Evolutionary conservation across 2,113 vertebrate genomes (phyloP).

Genomic region (Stercorarius parasiticus): DNA sequence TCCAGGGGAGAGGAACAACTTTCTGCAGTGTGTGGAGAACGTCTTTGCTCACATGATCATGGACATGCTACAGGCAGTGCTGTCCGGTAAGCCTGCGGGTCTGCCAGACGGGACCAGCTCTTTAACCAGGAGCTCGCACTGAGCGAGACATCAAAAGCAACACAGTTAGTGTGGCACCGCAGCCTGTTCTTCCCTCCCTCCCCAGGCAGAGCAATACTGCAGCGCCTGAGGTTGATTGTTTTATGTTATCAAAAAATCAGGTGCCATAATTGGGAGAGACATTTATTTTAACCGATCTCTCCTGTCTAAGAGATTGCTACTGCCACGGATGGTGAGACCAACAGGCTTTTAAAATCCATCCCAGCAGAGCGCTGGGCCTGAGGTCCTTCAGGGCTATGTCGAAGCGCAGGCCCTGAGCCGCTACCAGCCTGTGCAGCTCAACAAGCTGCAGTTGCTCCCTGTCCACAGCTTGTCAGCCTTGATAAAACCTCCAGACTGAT

Average conservation of each 20-base stretch:
- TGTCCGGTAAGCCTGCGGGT: slow-evolving; percentile 72
- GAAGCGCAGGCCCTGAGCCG: background rate
- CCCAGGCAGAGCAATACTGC: background rate
- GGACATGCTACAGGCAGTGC: slow-evolving; percentile 78
- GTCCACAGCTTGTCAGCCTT: background rate
- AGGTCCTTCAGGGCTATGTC: background rate
- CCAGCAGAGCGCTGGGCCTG: background rate
- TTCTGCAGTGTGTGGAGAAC: slow-evolving; percentile 84
- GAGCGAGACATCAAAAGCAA: fast-evolving
- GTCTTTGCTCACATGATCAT: slow-evolving; percentile 78
- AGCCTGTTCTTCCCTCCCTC: background rate
- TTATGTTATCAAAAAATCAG: too few species aligned
- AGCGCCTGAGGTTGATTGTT: background rate
- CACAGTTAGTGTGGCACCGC: fast-evolving
- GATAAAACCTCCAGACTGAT: background rate
- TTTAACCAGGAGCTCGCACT: background rate
- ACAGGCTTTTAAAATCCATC: fast-evolving
- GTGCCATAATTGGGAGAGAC: background rate
- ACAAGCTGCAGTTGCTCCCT: background rate
- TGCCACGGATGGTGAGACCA: fast-evolving
- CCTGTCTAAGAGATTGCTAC: background rate
- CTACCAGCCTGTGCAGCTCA: background rate
- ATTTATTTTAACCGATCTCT: fast-evolving
- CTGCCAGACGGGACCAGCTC: fast-evolving
- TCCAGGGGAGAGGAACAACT: slow-evolving; percentile 72